A percentile compares a stretch with the other conserved stretches of the same genome.
Conservation (phyloP, 2,113 vertebrate genomes). For the Thermophis baileyi region DNA sequence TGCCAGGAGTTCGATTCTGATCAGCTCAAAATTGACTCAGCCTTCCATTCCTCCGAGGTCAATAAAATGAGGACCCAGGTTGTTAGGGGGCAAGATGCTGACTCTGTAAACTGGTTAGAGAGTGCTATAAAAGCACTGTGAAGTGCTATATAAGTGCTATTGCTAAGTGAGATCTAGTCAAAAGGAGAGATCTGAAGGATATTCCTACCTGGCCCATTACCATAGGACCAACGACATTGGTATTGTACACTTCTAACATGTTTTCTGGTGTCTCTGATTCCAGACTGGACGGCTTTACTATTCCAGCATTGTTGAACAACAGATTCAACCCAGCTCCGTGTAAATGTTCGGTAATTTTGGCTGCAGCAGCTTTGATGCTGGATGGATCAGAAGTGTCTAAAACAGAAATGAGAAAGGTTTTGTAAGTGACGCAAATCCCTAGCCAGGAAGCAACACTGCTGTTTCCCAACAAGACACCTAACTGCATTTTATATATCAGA, state of each 20-base stretch:
- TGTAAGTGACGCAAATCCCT: neutral
- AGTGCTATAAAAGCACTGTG: neutral
- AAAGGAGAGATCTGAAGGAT: neutral
- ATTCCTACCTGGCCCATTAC: slow-evolving; percentile 57
- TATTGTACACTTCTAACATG: slow-evolving; percentile 35
- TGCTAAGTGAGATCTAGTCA: neutral
- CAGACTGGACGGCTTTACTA: slow-evolving; percentile 16
- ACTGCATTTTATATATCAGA: neutral
- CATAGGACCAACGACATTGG: slow-evolving; percentile 50
- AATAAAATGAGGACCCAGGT: neutral
- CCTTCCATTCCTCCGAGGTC: neutral
- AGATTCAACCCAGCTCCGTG: slow-evolving; percentile 50
- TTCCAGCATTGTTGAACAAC: slow-evolving; percentile 57
- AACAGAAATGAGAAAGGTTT: neutral
- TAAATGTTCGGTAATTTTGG: slow-evolving; percentile 48
- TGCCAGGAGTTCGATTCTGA: neutral
- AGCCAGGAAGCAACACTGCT: too few species aligned
- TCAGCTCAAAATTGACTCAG: too few species aligned
- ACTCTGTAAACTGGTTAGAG: neutral
- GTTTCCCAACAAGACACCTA: neutral
- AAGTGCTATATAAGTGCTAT: neutral
- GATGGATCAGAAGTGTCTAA: slow-evolving; percentile 49
- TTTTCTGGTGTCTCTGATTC: slow-evolving; percentile 14
- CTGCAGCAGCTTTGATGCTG: neutral
- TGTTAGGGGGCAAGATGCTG: neutral